phyloP scores from a whole-genome alignment of 2,888 invertebrate species.

The Ptilodon capucinus region DNA sequence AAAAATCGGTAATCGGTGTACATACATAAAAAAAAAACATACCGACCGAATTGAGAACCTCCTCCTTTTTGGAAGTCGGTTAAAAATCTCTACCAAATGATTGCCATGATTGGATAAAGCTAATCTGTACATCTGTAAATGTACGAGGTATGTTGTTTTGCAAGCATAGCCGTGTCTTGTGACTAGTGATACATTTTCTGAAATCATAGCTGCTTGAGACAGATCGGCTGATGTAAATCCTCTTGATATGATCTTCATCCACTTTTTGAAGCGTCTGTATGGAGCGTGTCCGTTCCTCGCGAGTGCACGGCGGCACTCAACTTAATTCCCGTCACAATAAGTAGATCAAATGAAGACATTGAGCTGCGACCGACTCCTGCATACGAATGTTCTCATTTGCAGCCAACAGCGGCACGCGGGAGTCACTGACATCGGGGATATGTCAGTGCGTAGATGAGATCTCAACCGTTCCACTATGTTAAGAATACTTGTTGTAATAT shows the following conservation, averaged over 20 bases:
- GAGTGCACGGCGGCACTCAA: neutral
- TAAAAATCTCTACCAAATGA: too few species aligned
- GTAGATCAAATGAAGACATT: slow-evolving; percentile 15
- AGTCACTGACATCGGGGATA: neutral
- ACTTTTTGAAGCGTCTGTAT: neutral
- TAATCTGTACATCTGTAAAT: too few species aligned
- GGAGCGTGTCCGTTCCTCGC: neutral
- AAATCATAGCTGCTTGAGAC: too few species aligned
- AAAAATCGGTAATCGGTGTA: too few species aligned
- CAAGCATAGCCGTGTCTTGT: neutral
- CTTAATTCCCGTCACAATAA: neutral
- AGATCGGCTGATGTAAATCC: neutral
- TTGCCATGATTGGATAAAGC: too few species aligned
- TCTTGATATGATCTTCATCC: too few species aligned
- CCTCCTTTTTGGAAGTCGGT: too few species aligned
- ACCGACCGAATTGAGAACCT: too few species aligned
- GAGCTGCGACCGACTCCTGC: slow-evolving; percentile 2
- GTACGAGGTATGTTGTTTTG: too few species aligned
- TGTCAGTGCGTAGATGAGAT: neutral
- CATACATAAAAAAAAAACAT: too few species aligned
- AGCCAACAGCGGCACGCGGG: neutral
- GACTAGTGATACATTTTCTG: neutral
- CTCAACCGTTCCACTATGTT: neutral
- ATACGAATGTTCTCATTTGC: slow-evolving; percentile 13
- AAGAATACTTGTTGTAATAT: neutral